Base-by-base conservation (phyloP, 1,140 invertebrate genomes). In the Cecropterus lyciades region DNA sequence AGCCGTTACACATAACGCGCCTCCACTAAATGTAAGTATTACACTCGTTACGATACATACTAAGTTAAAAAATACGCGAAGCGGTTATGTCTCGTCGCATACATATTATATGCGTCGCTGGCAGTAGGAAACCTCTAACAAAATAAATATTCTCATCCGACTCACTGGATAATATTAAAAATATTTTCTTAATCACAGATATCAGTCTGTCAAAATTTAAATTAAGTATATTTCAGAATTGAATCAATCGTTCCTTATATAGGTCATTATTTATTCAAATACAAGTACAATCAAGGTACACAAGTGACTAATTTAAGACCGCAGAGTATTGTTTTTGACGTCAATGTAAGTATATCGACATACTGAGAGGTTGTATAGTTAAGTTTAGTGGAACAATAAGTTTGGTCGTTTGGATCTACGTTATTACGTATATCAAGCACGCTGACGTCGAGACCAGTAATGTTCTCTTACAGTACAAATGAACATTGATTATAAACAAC, bases 181-280 rank as follows among this genome's bases (percentile, higher is more conserved):
- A 92, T 92, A 92, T 92, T 89, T 89, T 92, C 88, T 92, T 92
- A 92, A 92, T 92, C 89, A 92, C 89, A 92, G 89, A 84, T 92
- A 92, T 92, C 89, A 92, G 89, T 92, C 89, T 92, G 89, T 91
- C 80, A 92, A 87, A 92, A 92, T 92, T 92, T 92, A 92, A 92
- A 92, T 92, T 92, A 92, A 92, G 89, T 92, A 92, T 92, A 92
- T 92, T 78, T 89, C 88, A 92, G 89, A 92, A 89, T 89, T 89
- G 86, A 80, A 89, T 92, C 85, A 88, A 84, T 88, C 87, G 79
- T 84, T 82, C 81, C 77, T 85, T 87, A 89, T 73, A 83, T 82
- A 86, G 78, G 79, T 70, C 66, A 63, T 79, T 81, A 78, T 75
- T 80, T 81, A 84, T 87, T 90, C 84, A 88, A 88, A 84, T 88